Base-by-base conservation (phyloP, 2,797 vertebrate species). In the Hippoglossus hippoglossus region DNA sequence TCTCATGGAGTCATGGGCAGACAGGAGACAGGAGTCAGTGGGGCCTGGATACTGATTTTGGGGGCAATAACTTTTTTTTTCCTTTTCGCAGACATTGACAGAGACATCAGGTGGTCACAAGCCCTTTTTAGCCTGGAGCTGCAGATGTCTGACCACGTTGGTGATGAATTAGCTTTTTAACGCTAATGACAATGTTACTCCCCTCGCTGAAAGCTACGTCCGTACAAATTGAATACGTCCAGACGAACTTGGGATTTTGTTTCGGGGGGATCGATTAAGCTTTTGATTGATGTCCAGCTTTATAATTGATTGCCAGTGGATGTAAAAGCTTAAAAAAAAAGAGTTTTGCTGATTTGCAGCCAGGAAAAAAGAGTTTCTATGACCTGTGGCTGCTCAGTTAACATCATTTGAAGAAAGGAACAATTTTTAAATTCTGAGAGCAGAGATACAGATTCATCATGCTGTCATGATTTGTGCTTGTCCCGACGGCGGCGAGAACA, bases 1-100 rank as follows among this genome's bases (percentile, higher is more conserved):
- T 90, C 77, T 85, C 83, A 80, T 77, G 80, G 84, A 87, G 73
- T 87, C 84, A 78, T 80, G 84, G 77, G 55, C 71, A 69, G 73
- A 81, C 71, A 65, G 76, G 68, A 50, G 84, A 78, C 70, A 19
- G 31, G 50, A 44, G 68, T 77, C 68, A 18, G 73, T 73, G 79
- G 65, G 69, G 77, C 64, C 73, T 28, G 66, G 78, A 73, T 73
- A 34, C 71, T 62, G 59, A 80, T 79, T 57, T 80, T 67, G 44
- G 34, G 50, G 50, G 58, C 50, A 65, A 67, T 73, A 81, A 64
- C 58, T 61, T 3, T 26, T 79, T 84, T 84, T 67, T 58, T 58
- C 25, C 28, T 49, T 68, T 51, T 19, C 55, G 5, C 59, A 68
- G 75, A 62, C 50, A 63, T 22, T 24, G 31, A 24, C 65, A 36